Percentiles rank a stretch among this genome's conserved stretches.
phyloP scores from a whole-genome alignment of 2,113 vertebrate genomes.

The Dicrurus megarhynchus region DNA sequence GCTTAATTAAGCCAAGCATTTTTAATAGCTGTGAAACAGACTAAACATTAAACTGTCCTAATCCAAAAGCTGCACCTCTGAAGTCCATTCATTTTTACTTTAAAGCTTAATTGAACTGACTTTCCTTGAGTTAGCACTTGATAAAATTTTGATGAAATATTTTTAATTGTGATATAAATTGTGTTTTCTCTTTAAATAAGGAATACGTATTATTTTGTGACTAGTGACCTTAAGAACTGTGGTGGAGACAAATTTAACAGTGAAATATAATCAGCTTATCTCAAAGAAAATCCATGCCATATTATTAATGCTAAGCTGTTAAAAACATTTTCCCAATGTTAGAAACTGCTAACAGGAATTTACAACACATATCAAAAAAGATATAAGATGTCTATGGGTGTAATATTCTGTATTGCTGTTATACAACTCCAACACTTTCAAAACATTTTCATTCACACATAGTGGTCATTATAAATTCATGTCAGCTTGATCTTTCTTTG shows the following conservation, averaged over 20 bases:
- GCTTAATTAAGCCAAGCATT: background rate
- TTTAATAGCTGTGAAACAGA: background rate
- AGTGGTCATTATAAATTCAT: background rate
- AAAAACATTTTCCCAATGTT: background rate
- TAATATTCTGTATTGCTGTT: background rate
- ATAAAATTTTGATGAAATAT: background rate
- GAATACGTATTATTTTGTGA: background rate
- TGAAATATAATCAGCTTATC: background rate
- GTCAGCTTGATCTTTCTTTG: background rate
- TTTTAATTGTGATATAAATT: background rate
- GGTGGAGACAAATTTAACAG: background rate
- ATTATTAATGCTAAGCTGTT: background rate
- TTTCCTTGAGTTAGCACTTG: background rate
- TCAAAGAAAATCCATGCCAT: background rate
- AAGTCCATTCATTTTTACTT: background rate
- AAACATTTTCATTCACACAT: background rate
- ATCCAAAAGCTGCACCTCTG: background rate
- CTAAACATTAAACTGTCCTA: background rate
- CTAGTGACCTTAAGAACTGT: background rate
- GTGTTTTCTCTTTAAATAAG: background rate
- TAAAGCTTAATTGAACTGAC: background rate
- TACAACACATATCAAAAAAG: background rate
- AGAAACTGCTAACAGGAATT: background rate
- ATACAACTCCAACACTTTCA: background rate
- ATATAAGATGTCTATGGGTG: background rate